Evolutionary conservation across 2,888 invertebrate species (phyloP), one percentile per base, ranked within the genome.

Genomic region (Malachius bipustulatus): DNA sequence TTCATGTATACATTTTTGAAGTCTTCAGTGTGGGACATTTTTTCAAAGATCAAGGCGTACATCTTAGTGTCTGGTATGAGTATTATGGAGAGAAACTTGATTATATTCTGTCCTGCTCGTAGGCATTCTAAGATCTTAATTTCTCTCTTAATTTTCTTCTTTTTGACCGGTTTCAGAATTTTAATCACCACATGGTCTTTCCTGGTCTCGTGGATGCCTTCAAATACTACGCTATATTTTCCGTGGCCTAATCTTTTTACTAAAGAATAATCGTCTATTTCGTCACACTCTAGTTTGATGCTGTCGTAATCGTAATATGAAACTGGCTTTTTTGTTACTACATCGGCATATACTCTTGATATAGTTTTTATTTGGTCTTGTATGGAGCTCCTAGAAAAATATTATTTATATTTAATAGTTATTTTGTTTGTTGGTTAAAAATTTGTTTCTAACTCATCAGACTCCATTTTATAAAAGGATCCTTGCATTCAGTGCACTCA

Each of bases 211-310:
- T 59, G 49, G n/a, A 57, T 27, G 6, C 54, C 61, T 42, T 61
- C 60, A 34, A 62, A 62, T 2, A 62, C 63, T 31, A 59, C 52
- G 44, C 63, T 63, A 46, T 62, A 62, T 45, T 63, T 63, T n/a
- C 62, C 62, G 31, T 60, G 52, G 3, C 62, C 62, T n/a, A 62
- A 47, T 40, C 57, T 58, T 35, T 51, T 47, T 6, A 56, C 51
- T 14, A 62, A 38, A 26, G 49, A 49, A 44, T 60, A 62, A 37
- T 56, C 49, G 24, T 59, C 52, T 10, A 54, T 50, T 24, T 55
- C 48, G 27, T 60, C 58, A 4, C 44, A 48, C 14, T 47, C 48
- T 3, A 59, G 59, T 13, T 34, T 45, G 38, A 48, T 61, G 32
- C 40, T 52, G 26, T 62, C 62, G 37, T 60, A 60, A 37, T 62